Conservation (phyloP, 2,888 invertebrate genomes). For the Pemphredon lugubris region DNA sequence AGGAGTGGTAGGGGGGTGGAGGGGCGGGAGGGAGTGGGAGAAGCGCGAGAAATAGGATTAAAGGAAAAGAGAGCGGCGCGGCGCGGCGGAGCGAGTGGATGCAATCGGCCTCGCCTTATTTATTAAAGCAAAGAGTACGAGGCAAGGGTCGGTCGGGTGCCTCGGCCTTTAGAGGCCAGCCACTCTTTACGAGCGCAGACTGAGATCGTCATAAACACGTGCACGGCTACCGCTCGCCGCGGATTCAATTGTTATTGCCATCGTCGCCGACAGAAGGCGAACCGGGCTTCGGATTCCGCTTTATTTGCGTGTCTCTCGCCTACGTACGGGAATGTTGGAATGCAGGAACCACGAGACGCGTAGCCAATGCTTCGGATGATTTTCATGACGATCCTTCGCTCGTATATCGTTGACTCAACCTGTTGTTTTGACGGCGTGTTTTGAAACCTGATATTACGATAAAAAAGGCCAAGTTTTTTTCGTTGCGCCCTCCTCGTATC, state of each 20-base stretch:
- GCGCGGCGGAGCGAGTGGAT: too few species aligned
- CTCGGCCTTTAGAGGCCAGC: constrained; percentile 56
- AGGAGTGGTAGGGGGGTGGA: too few species aligned
- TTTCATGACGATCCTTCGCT: background rate
- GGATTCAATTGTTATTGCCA: constrained; percentile 69
- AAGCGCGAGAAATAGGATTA: constrained; percentile 38
- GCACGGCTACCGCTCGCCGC: constrained; percentile 63
- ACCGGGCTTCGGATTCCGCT: constrained; percentile 35
- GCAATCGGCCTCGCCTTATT: constrained; percentile 60
- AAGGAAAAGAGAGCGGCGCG: constrained; percentile 23
- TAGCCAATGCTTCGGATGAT: constrained; percentile 4
- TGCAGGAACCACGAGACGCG: constrained; percentile 9
- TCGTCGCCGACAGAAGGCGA: constrained; percentile 54
- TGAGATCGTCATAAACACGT: constrained; percentile 70
- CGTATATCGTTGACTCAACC: too few species aligned
- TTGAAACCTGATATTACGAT: too few species aligned
- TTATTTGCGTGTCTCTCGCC: constrained; percentile 40
- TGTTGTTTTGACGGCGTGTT: too few species aligned
- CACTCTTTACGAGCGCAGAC: constrained; percentile 63
- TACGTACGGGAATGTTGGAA: constrained; percentile 21
- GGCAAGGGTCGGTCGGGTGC: constrained; percentile 48
- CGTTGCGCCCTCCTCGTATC: too few species aligned
- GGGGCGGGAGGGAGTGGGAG: constrained; percentile 7
- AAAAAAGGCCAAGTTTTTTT: too few species aligned
- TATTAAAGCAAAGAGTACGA: constrained; percentile 60